Evolutionary conservation across 1,140 invertebrate genomes (phyloP), one percentile per base, ranked within the genome.

Genomic region (Gerris buenoi): DNA sequence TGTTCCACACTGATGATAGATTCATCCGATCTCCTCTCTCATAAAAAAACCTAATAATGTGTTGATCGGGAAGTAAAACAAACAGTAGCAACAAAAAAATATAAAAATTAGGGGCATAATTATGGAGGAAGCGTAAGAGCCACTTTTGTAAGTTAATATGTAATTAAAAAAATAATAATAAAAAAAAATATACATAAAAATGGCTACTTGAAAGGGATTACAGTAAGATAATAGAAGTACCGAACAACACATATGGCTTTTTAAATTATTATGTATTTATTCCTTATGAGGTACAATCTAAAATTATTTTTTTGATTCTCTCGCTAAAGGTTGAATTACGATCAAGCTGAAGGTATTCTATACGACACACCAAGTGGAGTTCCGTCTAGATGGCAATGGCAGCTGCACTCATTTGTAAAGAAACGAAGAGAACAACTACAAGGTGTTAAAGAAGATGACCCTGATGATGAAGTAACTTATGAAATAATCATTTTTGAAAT

Each of bases 321-420:
- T 46, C 25, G 18, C 2, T 58, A 10, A n/a, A 67, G 66, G 33
- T 25, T 67, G 29, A 67, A 60, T n/a, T 67, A 63, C 22, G 66
- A 67, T n/a, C 66, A 67, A 56, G 66, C 66, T 0, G 23, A 67
- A 25, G 66, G 66, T n/a, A 56, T 67, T 15, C 26, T 63, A 26
- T 63, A 60, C 13, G 66, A 67, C 25, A 46, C 59, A 23, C 60
- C 60, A 13, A 25, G 22, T 1, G 27, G 22, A 33, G 22, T 25
- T 14, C 66, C 66, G 25, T 1, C 56, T 15, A 62, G 26, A 18
- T 67, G 66, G 66, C 58, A 67, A 63, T 67, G 66, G 66, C 25
- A 46, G 27, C 1, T n/a, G 13, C 28, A 63, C 22, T 15, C 29
- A 10, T 3, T 1, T 5, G 29, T 67, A 25, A 62, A 1, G 0